These are phyloP conservation scores for Campylomormyrus tamandua DNA, from an alignment of 2,113 vertebrate genomes.

Conservation along the genomic window DNA sequence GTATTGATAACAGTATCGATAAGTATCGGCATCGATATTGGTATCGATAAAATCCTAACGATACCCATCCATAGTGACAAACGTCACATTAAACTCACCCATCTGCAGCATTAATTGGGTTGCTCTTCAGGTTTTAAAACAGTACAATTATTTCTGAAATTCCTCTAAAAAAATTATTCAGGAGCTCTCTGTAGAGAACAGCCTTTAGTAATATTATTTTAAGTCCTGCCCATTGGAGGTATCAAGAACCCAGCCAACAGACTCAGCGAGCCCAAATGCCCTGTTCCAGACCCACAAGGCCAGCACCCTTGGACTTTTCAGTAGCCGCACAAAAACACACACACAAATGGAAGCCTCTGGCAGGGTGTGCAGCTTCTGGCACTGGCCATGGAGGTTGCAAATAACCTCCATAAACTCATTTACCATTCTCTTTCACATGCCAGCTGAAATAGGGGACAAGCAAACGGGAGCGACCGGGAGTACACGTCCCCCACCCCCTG, in stretches of 20 bases:
- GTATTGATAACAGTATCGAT: too few relatives aligned
- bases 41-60: too few relatives aligned
- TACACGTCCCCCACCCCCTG: slow-evolving; percentile 8
- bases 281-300: background rate
- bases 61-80: background rate
- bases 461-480: background rate
- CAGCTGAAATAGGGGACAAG: slow-evolving; percentile 23
- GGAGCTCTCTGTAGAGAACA: background rate
- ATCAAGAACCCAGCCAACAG: background rate
- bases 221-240: background rate
- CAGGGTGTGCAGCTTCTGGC: slow-evolving; percentile 25
- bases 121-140: background rate
- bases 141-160: background rate
- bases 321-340: slow-evolving; percentile 23
- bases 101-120: background rate
- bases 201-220: background rate
- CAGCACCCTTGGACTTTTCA: slow-evolving; percentile 23
- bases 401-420: slow-evolving; percentile 39
- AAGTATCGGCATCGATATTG: too few relatives aligned
- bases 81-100: background rate
- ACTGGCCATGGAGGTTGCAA: slow-evolving; percentile 31
- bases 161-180: background rate
- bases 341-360: background rate
- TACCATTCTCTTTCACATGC: slow-evolving; percentile 35
- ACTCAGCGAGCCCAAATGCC: background rate